Base-by-base conservation (phyloP, 2,797 vertebrate species). In the Columba guinea region DNA sequence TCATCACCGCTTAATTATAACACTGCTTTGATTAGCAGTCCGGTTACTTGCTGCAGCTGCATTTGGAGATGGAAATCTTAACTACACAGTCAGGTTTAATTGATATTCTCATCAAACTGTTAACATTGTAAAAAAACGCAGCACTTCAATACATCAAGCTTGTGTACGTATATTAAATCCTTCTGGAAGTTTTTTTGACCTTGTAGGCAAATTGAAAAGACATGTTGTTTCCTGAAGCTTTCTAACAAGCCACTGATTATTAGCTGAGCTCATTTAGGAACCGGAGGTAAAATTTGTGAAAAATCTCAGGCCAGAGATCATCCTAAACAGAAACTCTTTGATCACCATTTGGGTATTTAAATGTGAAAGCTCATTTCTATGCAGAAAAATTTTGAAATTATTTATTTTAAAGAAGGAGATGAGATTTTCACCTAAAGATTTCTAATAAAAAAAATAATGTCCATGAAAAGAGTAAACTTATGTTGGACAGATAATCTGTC, bases 1-100 rank as follows among this genome's bases (percentile, higher is more conserved):
- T 96, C 81, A 86, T 95, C 89, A 95, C 77, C 34, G 70, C 60
- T 94, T 94, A 95, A 96, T 96, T 96, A 96, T 74, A 94, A 83
- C 60, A 30, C 30, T 41, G 65, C 79, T 86, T 83, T 95, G 93
- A 95, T 97, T 96, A 96, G 78, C 92, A 89, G 86, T 70, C 93
- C 28, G 0, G 84, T 85, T 92, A 76, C 78, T 95, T 68, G 71
- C 77, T 89, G 88, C 96, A 96, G 88, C 93, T 96, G 95, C 73
- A 59, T 88, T 90, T 82, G 74, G 77, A 94, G 71, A 93, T 89
- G 76, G 79, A 80, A 94, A 89, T 94, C 80, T 91, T 93, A 95
- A 94, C 94, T 84, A 67, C 78, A 71, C 28, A 63, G 84, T 93
- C 90, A 88, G 87, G 74, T 94, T 95, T 84, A 85, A 94, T 93